A percentile compares a stretch with the other conserved stretches of the same genome.
phyloP scores from a whole-genome alignment of 1,140 invertebrate species.

The Lepidurus apus region DNA sequence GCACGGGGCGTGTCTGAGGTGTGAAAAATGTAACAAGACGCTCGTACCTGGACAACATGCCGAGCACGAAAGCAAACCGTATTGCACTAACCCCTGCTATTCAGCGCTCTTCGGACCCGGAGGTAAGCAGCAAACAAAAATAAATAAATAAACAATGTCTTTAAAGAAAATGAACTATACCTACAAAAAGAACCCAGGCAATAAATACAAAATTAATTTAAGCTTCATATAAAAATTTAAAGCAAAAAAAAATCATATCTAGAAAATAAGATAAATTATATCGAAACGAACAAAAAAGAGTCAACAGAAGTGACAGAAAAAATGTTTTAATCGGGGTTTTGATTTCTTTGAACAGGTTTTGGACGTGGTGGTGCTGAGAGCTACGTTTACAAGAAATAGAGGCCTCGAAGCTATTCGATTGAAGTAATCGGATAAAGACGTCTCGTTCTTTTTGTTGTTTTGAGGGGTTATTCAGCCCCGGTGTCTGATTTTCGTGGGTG shows the following conservation, averaged over 20 bases:
- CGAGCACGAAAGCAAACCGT: slow-evolving; percentile 70
- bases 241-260: not conserved
- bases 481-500: not conserved
- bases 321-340: not conserved
- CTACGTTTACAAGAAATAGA: slow-evolving; percentile 56
- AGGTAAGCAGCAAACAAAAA: slow-evolving; percentile 47
- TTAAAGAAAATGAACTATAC: not conserved
- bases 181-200: not conserved
- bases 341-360: slow-evolving; percentile 48
- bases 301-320: not conserved
- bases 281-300: slow-evolving; percentile 24
- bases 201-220: too few species aligned
- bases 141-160: slow-evolving; percentile 15
- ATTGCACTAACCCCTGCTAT: slow-evolving; percentile 71
- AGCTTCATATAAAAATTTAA: too few species aligned
- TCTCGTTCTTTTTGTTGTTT: slow-evolving; percentile 15
- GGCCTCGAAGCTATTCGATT: slow-evolving; percentile 13
- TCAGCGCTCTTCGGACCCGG: slow-evolving; percentile 63
- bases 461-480: not conserved
- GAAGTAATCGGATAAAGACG: slow-evolving; percentile 1
- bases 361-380: slow-evolving; percentile 60
- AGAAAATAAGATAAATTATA: not conserved
- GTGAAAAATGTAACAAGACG: slow-evolving; percentile 73
- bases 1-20: slow-evolving; percentile 65
- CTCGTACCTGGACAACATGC: slow-evolving; percentile 58